Base-by-base conservation (phyloP, 2,888 invertebrate species). In the Mesochorus sp. region DNA sequence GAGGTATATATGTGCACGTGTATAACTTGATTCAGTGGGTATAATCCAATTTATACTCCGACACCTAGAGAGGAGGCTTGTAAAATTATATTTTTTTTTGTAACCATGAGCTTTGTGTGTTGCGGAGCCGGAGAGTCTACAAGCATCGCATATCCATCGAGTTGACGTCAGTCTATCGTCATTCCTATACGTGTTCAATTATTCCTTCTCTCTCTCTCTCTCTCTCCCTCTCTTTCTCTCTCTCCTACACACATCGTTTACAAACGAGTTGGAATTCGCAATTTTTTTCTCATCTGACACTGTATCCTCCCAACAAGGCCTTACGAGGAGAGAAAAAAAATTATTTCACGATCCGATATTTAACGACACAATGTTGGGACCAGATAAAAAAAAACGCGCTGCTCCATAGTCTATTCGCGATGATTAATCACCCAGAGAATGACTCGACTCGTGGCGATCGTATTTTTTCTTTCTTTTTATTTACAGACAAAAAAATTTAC, bases 1-100 rank as follows among this genome's bases (percentile, higher is more conserved):
- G 76, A n/a, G n/a, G n/a, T n/a, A n/a, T n/a, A n/a, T n/a, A n/a
- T n/a, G n/a, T n/a, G n/a, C n/a, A n/a, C n/a, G n/a, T n/a, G n/a
- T n/a, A n/a, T n/a, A 79, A 76, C 79, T 71, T 79, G 71, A 62
- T 76, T 76, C 67, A 57, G 47, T 55, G 75, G 71, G 75, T 61
- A 72, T 76, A 76, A 79, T 76, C 31, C 76, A 66, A 66, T 79
- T 71, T 68, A 44, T 61, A 61, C 61, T 34, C 47, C 12, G 49
- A 24, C 51, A 14, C 34, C 34, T 19, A 44, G 10, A 14, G 14
- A 49, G 34, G 17, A 47, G 57, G 59, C 44, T 19, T 24, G 24
- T 19, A 37, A 59, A 26, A 37, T 8, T 57, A 37, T 57, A 14
- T 55, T 57, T 70, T 59, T 34, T 12, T 3, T 14, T 3, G 19